These are phyloP conservation scores for Egretta garzetta DNA, from an alignment of 2,113 vertebrate species.

Conservation along the genomic window DNA sequence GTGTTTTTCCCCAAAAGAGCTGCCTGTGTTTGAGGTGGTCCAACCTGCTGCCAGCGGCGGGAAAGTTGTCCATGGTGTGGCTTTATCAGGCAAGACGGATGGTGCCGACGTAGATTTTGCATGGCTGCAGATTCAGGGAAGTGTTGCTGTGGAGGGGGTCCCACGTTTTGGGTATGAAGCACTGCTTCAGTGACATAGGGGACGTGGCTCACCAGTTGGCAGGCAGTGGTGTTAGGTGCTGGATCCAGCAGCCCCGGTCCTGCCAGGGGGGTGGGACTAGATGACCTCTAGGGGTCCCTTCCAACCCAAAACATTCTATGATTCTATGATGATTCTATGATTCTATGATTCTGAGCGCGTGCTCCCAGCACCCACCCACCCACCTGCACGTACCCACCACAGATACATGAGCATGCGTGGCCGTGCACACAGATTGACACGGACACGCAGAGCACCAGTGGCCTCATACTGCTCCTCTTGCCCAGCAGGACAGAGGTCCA, in stretches of 20 bases:
- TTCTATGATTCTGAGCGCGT: too few species aligned
- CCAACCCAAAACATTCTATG: too few species aligned
- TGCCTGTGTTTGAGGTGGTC: not conserved
- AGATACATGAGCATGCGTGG: rapidly evolving
- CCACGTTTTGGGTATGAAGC: not conserved
- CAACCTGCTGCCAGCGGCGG: not conserved
- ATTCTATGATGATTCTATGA: too few species aligned
- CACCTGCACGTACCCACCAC: rapidly evolving
- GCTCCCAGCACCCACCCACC: not conserved
- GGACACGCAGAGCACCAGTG: not conserved
- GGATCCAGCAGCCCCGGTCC: not conserved
- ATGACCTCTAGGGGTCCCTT: too few species aligned
- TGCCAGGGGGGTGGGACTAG: too few species aligned
- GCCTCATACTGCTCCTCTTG: not conserved
- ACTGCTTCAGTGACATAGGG: not conserved
- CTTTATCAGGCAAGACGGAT: not conserved
- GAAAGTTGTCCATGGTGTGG: not conserved
- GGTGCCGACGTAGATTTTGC: not conserved
- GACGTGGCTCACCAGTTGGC: rapidly evolving
- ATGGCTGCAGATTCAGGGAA: not conserved
- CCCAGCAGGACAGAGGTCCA: not conserved
- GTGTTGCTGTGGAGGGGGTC: not conserved
- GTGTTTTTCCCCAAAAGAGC: not conserved
- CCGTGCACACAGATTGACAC: not conserved
- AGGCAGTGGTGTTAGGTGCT: too few species aligned